These are phyloP conservation scores for Pandemis heparana DNA, from an alignment of 2,888 invertebrate genomes.

Conservation along the genomic window DNA sequence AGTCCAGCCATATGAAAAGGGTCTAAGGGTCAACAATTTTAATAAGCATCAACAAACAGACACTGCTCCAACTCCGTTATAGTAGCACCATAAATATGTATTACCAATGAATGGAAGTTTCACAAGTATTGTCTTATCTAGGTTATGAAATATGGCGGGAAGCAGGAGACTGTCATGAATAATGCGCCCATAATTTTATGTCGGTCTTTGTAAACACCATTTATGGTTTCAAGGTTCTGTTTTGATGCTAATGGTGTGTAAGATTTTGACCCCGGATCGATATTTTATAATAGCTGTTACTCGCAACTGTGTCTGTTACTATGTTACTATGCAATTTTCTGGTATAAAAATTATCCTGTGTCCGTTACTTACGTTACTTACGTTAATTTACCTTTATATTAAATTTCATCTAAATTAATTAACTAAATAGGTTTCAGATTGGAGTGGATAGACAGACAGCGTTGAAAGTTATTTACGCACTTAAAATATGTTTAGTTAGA, in stretches of 20 bases:
- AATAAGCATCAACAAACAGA: neutral
- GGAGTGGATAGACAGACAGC: no score
- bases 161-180: slow-evolving; percentile 14
- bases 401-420: no score
- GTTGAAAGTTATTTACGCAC: no score
- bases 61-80: neutral
- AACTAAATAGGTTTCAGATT: no score
- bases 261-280: neutral
- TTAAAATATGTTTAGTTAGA: no score
- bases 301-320: no score
- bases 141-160: slow-evolving; percentile 23
- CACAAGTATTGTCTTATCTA: slow-evolving; percentile 32
- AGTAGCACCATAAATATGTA: slow-evolving; percentile 30
- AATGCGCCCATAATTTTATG: slow-evolving; percentile 15
- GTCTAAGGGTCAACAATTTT: neutral
- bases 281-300: no score
- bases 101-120: slow-evolving; percentile 27
- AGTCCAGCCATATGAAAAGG: no score
- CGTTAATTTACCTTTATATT: no score
- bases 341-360: no score
- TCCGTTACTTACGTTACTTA: no score
- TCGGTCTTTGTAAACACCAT: slow-evolving; percentile 14
- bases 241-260: neutral
- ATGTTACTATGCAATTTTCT: no score
- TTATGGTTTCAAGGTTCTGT: slow-evolving; percentile 9